A percentile compares a stretch with the other conserved stretches of the same genome.
Conservation (phyloP, 2,113 vertebrate species). For the Semnopithecus entellus region DNA sequence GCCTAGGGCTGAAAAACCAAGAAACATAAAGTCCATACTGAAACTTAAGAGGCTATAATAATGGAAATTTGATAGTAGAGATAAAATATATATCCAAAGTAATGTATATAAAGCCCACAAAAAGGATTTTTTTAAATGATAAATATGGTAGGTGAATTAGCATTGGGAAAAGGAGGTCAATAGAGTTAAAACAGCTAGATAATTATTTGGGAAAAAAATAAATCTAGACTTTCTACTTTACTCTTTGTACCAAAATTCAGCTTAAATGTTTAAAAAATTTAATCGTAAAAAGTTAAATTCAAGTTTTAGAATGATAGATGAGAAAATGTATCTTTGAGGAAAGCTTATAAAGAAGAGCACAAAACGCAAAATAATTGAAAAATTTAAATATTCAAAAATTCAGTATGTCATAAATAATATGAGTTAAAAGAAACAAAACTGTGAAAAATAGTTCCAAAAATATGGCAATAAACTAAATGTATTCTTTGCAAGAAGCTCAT, state of each 20-base stretch:
- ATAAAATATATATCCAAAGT: background rate
- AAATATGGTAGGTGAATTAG: background rate
- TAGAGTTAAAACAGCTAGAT: background rate
- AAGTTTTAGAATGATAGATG: background rate
- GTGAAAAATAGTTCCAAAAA: background rate
- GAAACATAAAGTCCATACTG: background rate
- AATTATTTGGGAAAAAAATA: background rate
- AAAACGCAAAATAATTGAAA: background rate
- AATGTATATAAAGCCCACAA: background rate
- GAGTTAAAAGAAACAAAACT: background rate
- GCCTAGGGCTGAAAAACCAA: background rate
- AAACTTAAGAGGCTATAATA: background rate
- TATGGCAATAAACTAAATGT: background rate
- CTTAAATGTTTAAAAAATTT: background rate
- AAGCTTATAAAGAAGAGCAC: background rate
- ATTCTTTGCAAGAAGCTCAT: background rate
- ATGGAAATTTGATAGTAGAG: background rate
- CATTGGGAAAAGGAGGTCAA: background rate
- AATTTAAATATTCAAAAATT: background rate
- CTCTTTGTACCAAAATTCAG: background rate
- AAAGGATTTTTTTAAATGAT: background rate
- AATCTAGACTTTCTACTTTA: background rate
- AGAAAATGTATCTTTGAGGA: background rate
- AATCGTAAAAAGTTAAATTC: background rate
- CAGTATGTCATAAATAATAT: background rate